Evolutionary conservation across 2,888 invertebrate species (phyloP).

Genomic region (Tachina grossa): DNA sequence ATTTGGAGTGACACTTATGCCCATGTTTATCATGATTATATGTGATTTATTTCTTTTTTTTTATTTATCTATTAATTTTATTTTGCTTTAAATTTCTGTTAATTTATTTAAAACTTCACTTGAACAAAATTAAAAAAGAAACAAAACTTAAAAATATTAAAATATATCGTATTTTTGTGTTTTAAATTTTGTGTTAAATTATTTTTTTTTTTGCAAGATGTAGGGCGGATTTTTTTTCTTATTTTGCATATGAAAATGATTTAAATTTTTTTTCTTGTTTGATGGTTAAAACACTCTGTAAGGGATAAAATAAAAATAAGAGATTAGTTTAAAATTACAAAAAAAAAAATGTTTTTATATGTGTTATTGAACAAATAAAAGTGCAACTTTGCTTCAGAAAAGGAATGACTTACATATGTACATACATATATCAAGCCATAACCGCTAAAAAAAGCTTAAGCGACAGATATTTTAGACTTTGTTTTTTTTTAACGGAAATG

Average conservation of each 20-base stretch:
- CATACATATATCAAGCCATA: too few species aligned
- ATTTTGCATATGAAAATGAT: slow-evolving; percentile 10
- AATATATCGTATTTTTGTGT: slow-evolving; percentile 32
- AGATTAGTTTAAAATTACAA: neutral
- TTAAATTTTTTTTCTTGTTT: slow-evolving; percentile 17
- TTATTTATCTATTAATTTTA: neutral
- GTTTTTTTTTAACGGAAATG: too few species aligned
- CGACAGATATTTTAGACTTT: too few species aligned
- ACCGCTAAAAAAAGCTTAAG: too few species aligned
- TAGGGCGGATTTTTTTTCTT: slow-evolving; percentile 1
- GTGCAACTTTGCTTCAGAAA: slow-evolving; percentile 21
- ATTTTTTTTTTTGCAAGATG: slow-evolving; percentile 3
- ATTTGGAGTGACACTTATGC: slow-evolving; percentile 88
- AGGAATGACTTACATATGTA: too few species aligned
- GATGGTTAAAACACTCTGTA: slow-evolving; percentile 13
- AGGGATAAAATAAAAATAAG: slow-evolving; percentile 15
- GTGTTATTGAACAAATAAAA: neutral
- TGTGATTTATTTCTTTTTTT: slow-evolving; percentile 13
- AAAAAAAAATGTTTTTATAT: too few species aligned
- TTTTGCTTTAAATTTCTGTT: neutral
- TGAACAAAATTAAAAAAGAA: slow-evolving; percentile 38
- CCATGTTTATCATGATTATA: slow-evolving; percentile 83
- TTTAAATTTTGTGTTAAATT: neutral
- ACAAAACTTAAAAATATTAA: slow-evolving; percentile 57
- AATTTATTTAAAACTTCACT: slow-evolving; percentile 23